phyloP scores from a whole-genome alignment of 2,888 invertebrate genomes.

The Drosophila algonquin region DNA sequence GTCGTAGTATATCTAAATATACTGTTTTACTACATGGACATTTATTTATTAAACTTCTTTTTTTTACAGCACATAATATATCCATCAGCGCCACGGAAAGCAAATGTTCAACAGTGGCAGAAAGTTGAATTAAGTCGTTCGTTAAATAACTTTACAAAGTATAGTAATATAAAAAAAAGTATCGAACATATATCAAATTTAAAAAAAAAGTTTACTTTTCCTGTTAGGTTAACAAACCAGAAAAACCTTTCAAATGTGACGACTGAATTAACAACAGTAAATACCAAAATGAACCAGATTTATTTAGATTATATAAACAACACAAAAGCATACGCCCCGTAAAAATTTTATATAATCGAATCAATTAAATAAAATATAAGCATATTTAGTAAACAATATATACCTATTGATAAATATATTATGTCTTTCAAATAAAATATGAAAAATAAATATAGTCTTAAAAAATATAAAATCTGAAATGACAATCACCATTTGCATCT shows the following conservation, averaged over 20 bases:
- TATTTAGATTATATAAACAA: conserved; percentile 49
- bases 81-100: conserved; percentile 45
- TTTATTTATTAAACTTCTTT: too few species aligned
- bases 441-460: conserved; percentile 26
- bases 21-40: not conserved
- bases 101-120: conserved; percentile 46
- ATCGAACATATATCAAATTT: conserved; percentile 34
- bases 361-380: conserved; percentile 39
- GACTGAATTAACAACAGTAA: conserved; percentile 28
- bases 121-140: conserved; percentile 46
- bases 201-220: conserved; percentile 30
- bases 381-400: conserved; percentile 40
- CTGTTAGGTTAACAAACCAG: conserved; percentile 35
- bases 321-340: conserved; percentile 43
- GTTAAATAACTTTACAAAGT: conserved; percentile 48
- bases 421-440: conserved; percentile 39
- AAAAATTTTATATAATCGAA: conserved; percentile 41
- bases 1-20: not conserved
- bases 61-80: conserved; percentile 44
- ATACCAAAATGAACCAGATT: conserved; percentile 41
- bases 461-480: not conserved
- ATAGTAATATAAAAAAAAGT: conserved; percentile 51
- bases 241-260: conserved; percentile 46
- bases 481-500: too few species aligned
- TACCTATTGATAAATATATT: conserved; percentile 43